A percentile compares a stretch with the other conserved stretches of the same genome.
These are phyloP conservation scores for Orcinus orca DNA, from an alignment of 2,113 vertebrate species.

Conservation along the genomic window DNA sequence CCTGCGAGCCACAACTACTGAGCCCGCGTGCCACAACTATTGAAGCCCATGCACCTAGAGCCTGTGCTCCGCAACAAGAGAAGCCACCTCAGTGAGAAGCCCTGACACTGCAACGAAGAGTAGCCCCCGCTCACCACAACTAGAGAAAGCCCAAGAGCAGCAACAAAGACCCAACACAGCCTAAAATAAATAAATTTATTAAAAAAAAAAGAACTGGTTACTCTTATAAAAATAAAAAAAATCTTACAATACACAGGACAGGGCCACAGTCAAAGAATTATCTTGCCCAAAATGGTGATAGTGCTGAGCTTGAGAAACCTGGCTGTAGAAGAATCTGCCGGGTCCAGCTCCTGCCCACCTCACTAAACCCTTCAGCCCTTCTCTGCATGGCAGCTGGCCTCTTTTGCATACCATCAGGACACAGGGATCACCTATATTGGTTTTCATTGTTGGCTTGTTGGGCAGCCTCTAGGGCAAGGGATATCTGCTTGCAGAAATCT, in stretches of 20 bases:
- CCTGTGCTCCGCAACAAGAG: too few species aligned
- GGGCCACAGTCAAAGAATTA: background rate
- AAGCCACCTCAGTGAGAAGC: too few species aligned
- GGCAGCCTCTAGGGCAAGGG: background rate
- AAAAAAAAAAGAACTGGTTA: too few species aligned
- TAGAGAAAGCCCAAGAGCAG: too few species aligned
- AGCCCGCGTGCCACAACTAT: too few species aligned
- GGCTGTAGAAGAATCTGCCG: background rate
- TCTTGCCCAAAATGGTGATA: background rate
- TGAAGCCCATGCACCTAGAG: too few species aligned
- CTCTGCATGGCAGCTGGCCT: background rate
- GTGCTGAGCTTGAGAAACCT: background rate
- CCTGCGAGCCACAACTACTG: too few species aligned
- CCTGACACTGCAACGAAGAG: too few species aligned
- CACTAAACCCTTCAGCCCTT: background rate
- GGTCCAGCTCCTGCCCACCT: background rate
- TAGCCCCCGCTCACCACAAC: too few species aligned
- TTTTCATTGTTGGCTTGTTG: background rate
- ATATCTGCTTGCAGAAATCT: background rate
- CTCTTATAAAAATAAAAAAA: background rate
- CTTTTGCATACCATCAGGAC: background rate
- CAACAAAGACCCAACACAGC: too few species aligned
- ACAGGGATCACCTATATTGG: background rate
- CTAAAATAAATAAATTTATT: too few species aligned
- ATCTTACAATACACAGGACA: background rate